Evolutionary conservation across 2,113 vertebrate genomes (phyloP).

Genomic region (Peucedramus taeniatus): DNA sequence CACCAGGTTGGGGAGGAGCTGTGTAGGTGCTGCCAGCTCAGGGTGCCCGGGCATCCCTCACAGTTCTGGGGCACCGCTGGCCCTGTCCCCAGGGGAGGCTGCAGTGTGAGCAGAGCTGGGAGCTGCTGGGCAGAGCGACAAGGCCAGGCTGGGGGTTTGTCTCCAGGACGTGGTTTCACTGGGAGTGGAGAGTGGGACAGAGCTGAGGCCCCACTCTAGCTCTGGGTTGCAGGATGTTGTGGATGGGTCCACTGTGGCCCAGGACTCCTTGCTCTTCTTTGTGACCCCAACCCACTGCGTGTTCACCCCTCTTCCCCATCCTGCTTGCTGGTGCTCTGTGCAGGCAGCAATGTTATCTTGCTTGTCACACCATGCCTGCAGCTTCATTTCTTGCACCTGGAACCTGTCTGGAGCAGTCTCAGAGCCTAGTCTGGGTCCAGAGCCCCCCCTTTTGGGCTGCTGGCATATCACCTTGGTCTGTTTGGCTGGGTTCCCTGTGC

Average conservation of each 20-base stretch:
- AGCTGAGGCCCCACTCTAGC: background rate
- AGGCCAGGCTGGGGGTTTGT: background rate
- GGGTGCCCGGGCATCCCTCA: fast-evolving
- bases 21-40: background rate
- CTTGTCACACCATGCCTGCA: background rate
- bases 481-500: background rate
- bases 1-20: constrained; percentile 80
- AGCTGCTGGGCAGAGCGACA: background rate
- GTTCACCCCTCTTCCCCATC: background rate
- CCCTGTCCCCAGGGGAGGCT: background rate
- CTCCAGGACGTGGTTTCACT: background rate
- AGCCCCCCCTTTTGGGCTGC: background rate
- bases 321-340: background rate
- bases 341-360: background rate
- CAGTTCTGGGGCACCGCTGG: background rate
- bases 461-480: background rate
- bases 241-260: background rate
- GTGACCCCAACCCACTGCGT: background rate
- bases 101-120: background rate
- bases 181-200: background rate
- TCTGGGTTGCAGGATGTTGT: background rate
- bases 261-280: background rate
- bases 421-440: background rate
- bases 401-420: background rate
- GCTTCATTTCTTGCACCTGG: background rate